phyloP scores from a whole-genome alignment of 92 coral and sea anemone genomes.

The Hydrozoanthus gracilis region DNA sequence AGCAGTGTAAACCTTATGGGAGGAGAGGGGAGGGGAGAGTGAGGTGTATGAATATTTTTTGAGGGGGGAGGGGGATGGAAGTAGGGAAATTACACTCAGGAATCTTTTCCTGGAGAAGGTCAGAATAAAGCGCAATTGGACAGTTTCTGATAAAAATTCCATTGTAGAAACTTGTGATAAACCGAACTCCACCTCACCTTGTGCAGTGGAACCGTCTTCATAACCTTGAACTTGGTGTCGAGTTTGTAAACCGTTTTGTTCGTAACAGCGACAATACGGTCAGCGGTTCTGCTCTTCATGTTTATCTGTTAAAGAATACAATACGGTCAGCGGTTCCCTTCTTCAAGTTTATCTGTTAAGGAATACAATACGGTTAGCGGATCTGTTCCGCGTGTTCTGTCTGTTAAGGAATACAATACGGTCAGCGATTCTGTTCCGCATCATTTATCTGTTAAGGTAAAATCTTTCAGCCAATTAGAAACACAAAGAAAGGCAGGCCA shows the following conservation, averaged over 20 bases:
- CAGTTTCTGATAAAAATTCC: neutral
- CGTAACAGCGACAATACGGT: constrained; percentile 80
- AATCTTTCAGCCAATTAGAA: neutral
- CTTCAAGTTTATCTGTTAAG: too few species aligned
- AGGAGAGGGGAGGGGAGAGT: too few species aligned
- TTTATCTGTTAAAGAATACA: constrained; percentile 66
- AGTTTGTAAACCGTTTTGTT: constrained; percentile 78
- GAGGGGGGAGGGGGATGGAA: neutral
- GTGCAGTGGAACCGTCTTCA: constrained; percentile 80
- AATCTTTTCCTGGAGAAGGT: too few species aligned
- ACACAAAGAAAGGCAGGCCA: neutral
- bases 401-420: too few species aligned
- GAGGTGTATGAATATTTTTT: too few species aligned
- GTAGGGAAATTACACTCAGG: neutral
- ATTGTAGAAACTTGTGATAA: neutral
- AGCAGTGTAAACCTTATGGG: too few species aligned
- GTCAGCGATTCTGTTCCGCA: neutral
- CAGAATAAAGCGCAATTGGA: neutral
- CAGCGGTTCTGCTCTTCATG: constrained; percentile 77
- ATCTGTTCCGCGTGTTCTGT: too few species aligned
- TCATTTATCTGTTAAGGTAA: too few species aligned
- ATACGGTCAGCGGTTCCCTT: constrained; percentile 25
- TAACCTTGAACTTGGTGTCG: constrained; percentile 80
- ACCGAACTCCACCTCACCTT: constrained; percentile 48
- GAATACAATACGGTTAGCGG: too few species aligned